A percentile compares a stretch with the other conserved stretches of the same genome.
Evolutionary conservation across 2,888 invertebrate species (phyloP).

Genomic region (Conops quadrifasciatus): DNA sequence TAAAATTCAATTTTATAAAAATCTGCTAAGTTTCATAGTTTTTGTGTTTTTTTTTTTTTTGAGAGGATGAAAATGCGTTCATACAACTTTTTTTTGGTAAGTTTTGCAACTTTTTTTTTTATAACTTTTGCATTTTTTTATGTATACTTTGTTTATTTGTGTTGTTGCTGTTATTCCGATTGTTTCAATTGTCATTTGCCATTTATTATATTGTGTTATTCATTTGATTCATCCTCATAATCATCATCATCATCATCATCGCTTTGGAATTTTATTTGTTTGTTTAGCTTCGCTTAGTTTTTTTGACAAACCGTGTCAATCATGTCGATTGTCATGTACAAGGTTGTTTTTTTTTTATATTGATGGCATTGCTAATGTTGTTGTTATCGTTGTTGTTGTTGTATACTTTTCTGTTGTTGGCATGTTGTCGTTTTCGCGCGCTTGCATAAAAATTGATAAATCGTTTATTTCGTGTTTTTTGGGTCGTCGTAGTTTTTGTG

Average conservation of each 20-base stretch:
- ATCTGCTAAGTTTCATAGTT: no score
- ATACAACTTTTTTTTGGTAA: constrained; percentile 26
- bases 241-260: no score
- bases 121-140: constrained; percentile 5
- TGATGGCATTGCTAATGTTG: constrained; percentile 17
- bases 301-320: no score
- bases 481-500: neutral
- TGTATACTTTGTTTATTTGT: neutral
- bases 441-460: no score
- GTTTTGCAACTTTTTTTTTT: constrained; percentile 31
- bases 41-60: neutral
- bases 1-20: no score
- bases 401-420: constrained; percentile 18
- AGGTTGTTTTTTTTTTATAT: constrained; percentile 29
- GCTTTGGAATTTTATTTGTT: no score
- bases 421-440: no score
- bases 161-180: neutral
- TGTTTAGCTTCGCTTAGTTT: no score
- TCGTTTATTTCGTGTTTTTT: neutral
- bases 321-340: no score
- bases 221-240: neutral
- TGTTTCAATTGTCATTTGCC: neutral
- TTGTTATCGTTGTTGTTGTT: neutral
- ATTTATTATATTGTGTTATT: neutral
- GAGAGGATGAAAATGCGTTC: no score